Conservation (phyloP, 2,888 invertebrate genomes). For the Dasysyrphus albostriatus region DNA sequence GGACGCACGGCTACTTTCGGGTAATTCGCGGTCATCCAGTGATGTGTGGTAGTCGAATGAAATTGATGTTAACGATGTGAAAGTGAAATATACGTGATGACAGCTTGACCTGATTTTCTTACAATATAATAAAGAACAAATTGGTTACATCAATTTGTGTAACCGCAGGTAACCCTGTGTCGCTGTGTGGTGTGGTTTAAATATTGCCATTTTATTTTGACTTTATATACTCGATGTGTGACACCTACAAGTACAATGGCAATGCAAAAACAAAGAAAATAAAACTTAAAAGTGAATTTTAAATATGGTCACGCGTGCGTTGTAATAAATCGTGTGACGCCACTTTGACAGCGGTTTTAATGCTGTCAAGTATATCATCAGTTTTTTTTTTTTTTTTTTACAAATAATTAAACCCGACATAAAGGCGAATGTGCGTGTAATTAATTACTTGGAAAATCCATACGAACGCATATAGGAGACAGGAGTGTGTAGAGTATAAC, state of each 20-base stretch:
- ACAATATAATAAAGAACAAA: slow-evolving; percentile 57
- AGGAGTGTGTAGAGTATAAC: slow-evolving; percentile 26
- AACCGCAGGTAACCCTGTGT: slow-evolving; percentile 35
- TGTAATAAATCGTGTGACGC: slow-evolving; percentile 75
- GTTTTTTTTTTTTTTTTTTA: slow-evolving; percentile 3
- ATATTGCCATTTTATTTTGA: slow-evolving; percentile 48
- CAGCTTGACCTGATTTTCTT: slow-evolving; percentile 65
- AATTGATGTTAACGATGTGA: slow-evolving; percentile 58
- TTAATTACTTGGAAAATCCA: slow-evolving; percentile 71
- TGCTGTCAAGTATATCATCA: slow-evolving; percentile 69
- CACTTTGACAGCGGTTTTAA: slow-evolving; percentile 71
- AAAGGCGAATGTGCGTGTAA: slow-evolving; percentile 73
- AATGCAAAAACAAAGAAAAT: not conserved
- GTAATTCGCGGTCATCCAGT: slow-evolving; percentile 8
- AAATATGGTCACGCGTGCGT: slow-evolving; percentile 73
- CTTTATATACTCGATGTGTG: not conserved
- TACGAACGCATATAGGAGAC: slow-evolving; percentile 37
- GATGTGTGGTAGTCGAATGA: not conserved
- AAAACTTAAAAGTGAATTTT: slow-evolving; percentile 29
- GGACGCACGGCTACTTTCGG: not conserved
- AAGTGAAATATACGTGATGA: slow-evolving; percentile 60
- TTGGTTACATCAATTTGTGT: slow-evolving; percentile 43
- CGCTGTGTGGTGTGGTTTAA: not conserved
- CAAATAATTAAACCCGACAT: slow-evolving; percentile 72
- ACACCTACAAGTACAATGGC: slow-evolving; percentile 2